Base-by-base conservation (phyloP, 2,888 invertebrate genomes). In the Andrena haemorrhoa region DNA sequence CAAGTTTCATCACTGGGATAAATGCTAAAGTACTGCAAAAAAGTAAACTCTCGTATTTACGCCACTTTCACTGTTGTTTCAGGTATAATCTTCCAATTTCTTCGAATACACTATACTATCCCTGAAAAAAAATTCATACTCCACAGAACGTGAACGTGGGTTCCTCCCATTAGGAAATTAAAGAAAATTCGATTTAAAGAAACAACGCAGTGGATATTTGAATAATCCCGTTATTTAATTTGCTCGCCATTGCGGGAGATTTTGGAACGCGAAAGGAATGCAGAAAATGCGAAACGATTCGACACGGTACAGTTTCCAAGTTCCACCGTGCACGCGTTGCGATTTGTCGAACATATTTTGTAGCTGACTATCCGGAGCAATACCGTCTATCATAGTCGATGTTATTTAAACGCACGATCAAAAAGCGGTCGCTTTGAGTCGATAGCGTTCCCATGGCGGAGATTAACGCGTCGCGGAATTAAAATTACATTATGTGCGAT, bases 401-500 rank as follows among this genome's bases (percentile, higher is more conserved):
- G 51, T 70, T 79, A 70, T 68, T 63, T 70, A 61, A 72, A 66
- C 56, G 66, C 16, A n/a, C 65, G 49, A 58, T 49, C 29, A 61
- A 56, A 56, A 69, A 74, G 58, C 72, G 58, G 68, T 63, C 58
- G 31, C 20, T 63, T 63, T 56, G 71, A 51, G 58, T 81, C 71
- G 51, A 51, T 49, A 33, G n/a, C 63, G 47, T 51, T 81, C 61
- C 68, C 58, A 35, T 16, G 35, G 12, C 20, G 12, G 26, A 8
- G 4, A 23, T 53, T 71, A 71, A 71, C 75, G 60, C 47, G n/a
- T 49, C 66, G 10, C 56, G 41, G n/a, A 20, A 70, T 78, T 58
- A 65, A 77, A 83, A 82, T 82, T 82, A 72, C 47, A 31, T 53
- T 51, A 64, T n/a, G 12, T 6, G 47, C 4, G 29, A 5, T 2